phyloP scores from a whole-genome alignment of 2,888 invertebrate species.

The Amiota communis region DNA sequence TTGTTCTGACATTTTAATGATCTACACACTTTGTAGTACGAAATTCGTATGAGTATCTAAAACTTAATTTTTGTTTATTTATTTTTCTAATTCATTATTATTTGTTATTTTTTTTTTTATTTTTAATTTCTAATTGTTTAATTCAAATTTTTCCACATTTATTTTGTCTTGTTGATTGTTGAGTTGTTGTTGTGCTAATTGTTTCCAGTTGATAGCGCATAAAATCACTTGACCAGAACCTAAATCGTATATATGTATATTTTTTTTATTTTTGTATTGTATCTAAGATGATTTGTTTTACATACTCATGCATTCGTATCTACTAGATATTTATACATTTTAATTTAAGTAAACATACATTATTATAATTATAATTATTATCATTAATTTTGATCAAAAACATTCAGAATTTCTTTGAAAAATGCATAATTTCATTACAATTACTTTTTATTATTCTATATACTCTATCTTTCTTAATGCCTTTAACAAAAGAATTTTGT shows the following conservation, averaged over 20 bases:
- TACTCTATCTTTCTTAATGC: too few relatives aligned
- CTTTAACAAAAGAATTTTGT: too few relatives aligned
- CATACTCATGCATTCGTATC: not conserved
- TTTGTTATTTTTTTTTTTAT: not conserved
- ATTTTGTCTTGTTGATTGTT: not conserved
- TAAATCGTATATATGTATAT: constrained; percentile 53
- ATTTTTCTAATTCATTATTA: not conserved
- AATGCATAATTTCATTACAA: too few relatives aligned
- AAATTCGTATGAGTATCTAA: too few relatives aligned
- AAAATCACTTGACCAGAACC: constrained; percentile 67
- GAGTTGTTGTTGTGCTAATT: constrained; percentile 34
- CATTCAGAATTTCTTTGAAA: too few relatives aligned
- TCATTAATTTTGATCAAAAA: too few relatives aligned
- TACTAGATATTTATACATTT: not conserved
- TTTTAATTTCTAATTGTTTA: constrained; percentile 21
- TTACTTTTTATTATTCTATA: too few relatives aligned
- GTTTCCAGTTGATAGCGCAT: constrained; percentile 60
- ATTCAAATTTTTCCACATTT: constrained; percentile 18
- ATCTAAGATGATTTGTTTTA: not conserved
- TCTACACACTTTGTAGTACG: too few relatives aligned
- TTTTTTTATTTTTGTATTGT: not conserved
- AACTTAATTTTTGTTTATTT: not conserved
- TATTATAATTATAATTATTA: not conserved
- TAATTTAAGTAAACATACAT: not conserved
- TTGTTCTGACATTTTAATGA: not conserved